Conservation (phyloP, 2,113 vertebrate genomes). For the Stictonetta naevosa region DNA sequence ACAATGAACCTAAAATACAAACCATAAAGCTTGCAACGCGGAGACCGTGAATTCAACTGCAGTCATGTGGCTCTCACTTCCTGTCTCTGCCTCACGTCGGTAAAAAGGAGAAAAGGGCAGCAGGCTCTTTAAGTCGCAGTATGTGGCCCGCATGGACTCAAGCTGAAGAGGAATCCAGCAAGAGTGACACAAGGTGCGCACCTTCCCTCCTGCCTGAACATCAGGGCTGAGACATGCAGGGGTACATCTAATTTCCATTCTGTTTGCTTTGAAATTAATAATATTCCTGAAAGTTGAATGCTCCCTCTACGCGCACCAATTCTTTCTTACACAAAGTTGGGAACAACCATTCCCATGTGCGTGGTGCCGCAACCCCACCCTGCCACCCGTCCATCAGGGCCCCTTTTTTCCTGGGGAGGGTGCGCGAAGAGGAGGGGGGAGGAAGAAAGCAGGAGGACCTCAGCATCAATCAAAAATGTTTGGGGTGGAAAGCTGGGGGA, state of each 20-base stretch:
- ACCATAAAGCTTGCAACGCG: not conserved
- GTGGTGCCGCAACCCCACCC: rapidly evolving
- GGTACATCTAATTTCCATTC: not conserved
- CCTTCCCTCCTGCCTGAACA: rapidly evolving
- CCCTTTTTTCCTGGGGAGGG: not conserved
- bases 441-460: not conserved
- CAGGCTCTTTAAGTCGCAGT: not conserved
- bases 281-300: not conserved
- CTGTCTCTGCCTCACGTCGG: not conserved
- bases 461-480: slow-evolving; percentile 12
- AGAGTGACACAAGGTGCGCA: rapidly evolving
- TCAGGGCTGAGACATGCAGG: rapidly evolving
- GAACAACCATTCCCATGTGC: not conserved
- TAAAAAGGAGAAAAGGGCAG: not conserved
- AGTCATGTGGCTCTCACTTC: not conserved
- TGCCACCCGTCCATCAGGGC: not conserved
- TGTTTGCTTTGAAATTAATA: not conserved
- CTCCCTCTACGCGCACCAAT: not conserved
- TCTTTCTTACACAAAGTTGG: not conserved
- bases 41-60: not conserved
- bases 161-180: not conserved
- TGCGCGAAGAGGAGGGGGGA: not conserved
- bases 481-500: not conserved
- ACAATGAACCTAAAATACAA: not conserved
- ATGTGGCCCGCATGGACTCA: not conserved